Evolutionary conservation across 2,888 invertebrate genomes (phyloP).

Genomic region (Agonopterix heracliana): DNA sequence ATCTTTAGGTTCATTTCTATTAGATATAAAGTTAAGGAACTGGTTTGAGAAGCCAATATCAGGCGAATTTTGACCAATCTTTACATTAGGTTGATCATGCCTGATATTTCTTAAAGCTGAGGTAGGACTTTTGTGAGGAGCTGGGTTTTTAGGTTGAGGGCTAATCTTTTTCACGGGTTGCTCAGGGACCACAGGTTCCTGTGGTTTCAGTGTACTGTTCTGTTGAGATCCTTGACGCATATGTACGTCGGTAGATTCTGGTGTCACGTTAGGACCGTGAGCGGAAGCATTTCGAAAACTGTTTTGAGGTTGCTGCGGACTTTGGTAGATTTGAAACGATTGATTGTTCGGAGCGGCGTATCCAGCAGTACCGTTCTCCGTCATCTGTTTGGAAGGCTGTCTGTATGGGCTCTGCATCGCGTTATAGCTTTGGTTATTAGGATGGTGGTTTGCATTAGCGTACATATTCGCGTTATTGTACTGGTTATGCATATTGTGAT

Average conservation of each 20-base stretch:
- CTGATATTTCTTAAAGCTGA: constrained; percentile 61
- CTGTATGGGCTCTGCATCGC: constrained; percentile 52
- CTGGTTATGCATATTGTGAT: constrained; percentile 49
- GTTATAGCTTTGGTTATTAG: constrained; percentile 47
- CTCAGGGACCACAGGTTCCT: constrained; percentile 31
- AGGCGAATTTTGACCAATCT: constrained; percentile 56
- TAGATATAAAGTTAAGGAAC: constrained; percentile 66
- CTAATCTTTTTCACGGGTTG: constrained; percentile 34
- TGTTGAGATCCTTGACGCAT: constrained; percentile 32
- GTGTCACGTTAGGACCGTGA: constrained; percentile 29
- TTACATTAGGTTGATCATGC: constrained; percentile 62
- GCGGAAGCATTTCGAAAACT: constrained; percentile 37
- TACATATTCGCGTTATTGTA: constrained; percentile 51
- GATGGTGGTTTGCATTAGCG: constrained; percentile 31
- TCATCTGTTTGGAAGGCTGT: constrained; percentile 46
- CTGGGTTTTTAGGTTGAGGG: constrained; percentile 35
- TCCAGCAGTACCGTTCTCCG: constrained; percentile 36
- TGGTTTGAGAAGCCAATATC: constrained; percentile 70
- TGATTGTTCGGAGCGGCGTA: constrained; percentile 44
- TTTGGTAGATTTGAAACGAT: constrained; percentile 63
- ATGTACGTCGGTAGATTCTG: constrained; percentile 39
- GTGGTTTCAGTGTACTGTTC: constrained; percentile 25
- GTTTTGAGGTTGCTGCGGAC: constrained; percentile 50
- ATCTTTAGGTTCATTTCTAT: constrained; percentile 71
- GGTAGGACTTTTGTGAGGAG: constrained; percentile 52